Conservation (phyloP, 2,113 vertebrate genomes). For the Eudyptes chrysolophus region DNA sequence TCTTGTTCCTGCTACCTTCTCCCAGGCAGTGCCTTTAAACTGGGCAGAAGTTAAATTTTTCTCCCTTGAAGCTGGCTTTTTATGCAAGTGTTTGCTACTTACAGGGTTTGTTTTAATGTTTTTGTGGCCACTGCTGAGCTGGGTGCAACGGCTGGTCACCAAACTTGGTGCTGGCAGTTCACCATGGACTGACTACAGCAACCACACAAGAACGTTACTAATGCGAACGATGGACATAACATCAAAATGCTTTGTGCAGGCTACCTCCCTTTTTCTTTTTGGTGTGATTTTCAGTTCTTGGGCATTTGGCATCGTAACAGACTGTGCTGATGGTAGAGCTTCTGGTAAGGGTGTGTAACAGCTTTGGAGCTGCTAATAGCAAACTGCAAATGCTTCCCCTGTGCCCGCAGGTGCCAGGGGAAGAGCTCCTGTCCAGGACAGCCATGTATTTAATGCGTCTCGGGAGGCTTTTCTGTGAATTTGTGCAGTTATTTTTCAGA, state of each 20-base stretch:
- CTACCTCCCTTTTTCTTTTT: neutral
- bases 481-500: neutral
- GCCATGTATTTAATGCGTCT: neutral
- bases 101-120: neutral
- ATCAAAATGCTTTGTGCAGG: neutral
- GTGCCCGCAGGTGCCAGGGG: neutral
- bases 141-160: neutral
- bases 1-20: neutral
- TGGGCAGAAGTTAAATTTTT: neutral
- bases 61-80: neutral
- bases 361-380: neutral
- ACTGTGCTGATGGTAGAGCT: neutral
- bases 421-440: neutral
- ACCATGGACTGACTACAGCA: too few species aligned
- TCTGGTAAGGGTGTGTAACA: neutral
- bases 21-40: neutral
- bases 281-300: neutral
- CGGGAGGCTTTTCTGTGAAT: neutral
- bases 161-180: accelerated
- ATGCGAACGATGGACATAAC: neutral
- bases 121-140: neutral
- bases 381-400: neutral
- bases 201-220: neutral
- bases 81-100: neutral
- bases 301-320: neutral